Percentiles rank a stretch among this genome's conserved stretches.
Conservation (phyloP, 2,888 invertebrate species). For the Falcaria lacertinaria region DNA sequence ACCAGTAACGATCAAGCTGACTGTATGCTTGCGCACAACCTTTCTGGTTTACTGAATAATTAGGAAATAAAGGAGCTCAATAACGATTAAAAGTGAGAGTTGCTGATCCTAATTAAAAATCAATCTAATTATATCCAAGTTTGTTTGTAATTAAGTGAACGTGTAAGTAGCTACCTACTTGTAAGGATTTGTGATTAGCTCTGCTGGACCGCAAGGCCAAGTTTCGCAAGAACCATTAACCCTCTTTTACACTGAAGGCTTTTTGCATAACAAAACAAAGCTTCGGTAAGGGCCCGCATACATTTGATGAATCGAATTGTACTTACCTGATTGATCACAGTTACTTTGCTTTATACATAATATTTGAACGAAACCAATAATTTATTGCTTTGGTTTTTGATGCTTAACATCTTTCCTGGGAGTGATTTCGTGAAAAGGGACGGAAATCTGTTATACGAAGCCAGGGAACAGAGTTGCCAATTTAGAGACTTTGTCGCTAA, state of each 20-base stretch:
- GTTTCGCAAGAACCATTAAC: constrained; percentile 30
- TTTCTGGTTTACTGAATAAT: background rate
- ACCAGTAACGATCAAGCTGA: no score
- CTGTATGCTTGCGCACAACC: no score
- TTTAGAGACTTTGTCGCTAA: no score
- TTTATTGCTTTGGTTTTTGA: no score
- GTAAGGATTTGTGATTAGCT: constrained; percentile 25
- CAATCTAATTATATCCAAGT: constrained; percentile 23
- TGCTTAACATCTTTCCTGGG: no score
- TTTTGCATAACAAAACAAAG: constrained; percentile 27
- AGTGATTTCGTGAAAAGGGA: no score
- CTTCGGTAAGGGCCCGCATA: constrained; percentile 16
- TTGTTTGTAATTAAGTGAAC: constrained; percentile 34
- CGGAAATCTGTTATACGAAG: no score
- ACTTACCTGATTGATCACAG: background rate
- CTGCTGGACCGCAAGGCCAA: constrained; percentile 26
- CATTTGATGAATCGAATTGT: constrained; percentile 13
- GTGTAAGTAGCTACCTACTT: constrained; percentile 34
- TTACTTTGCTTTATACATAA: no score
- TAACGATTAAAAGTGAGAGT: constrained; percentile 15
- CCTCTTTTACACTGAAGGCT: constrained; percentile 21
- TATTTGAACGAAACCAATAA: no score
- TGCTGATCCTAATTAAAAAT: constrained; percentile 21
- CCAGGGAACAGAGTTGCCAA: no score
- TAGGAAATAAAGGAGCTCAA: background rate